Base-by-base conservation (phyloP, 2,113 vertebrate species). In the Saguinus midas region DNA sequence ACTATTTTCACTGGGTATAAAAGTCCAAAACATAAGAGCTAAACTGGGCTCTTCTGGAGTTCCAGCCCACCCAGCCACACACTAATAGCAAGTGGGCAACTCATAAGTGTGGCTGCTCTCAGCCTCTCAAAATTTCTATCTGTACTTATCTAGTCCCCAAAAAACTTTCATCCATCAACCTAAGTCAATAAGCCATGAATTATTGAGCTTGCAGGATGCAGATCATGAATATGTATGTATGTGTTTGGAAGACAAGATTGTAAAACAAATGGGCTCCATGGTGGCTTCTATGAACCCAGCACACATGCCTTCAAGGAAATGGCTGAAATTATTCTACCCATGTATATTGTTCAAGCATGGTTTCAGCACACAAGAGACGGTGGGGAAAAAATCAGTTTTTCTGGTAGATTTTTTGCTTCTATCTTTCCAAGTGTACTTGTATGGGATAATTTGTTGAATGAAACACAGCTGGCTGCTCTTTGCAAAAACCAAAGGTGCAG, bases 141-240 rank as follows among this genome's bases (percentile, higher is more conserved):
- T 48, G 87, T 94, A 80, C 70, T 95, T 94, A 86, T 52, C 32
- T 50, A 83, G 52, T 57, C 40, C 40, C 88, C 87, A 0, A 3
- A 92, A 97, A 93, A 80, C 66, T 70, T 92, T 92, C 61, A 93
- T 95, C 96, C 95, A 97, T 97, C 96, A 96, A 17, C 88, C 61
- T 83, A 94, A 97, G 85, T 96, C 97, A 98, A 94, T 96, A 98
- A 97, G 85, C 68, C 85, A 96, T 96, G 96, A 96, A 97, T 96
- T 97, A 96, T 0, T 96, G 95, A 87, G 88, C 85, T 79, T 76
- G 75, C 57, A 45, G 72, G 79, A 86, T 57, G 48, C 21, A 61
- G 78, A 82, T 89, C 96, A 97, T 97, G 95, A 97, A 97, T 98
- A 96, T 96, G 94, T 72, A 97, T 98, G 90, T 11, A 6, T 32